Evolutionary conservation across 2,888 invertebrate species (phyloP).

Genomic region (Lithophane semibrunnea): DNA sequence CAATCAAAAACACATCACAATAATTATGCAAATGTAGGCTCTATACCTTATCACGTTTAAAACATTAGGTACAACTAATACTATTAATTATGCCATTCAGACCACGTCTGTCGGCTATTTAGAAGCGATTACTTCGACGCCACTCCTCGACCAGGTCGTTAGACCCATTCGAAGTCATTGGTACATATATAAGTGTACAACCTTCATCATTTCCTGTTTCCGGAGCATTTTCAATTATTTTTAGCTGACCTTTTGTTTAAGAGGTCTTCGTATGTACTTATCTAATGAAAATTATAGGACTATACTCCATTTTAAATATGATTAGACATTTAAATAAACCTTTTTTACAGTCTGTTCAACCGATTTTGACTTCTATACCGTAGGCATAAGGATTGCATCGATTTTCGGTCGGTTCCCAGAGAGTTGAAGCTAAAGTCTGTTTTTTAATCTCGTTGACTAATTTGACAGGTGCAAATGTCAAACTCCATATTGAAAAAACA

Average conservation of each 20-base stretch:
- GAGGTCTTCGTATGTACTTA: constrained; percentile 13
- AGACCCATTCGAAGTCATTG: constrained; percentile 48
- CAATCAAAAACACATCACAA: too few species aligned
- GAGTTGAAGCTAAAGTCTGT: too few species aligned
- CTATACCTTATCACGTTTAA: constrained; percentile 22
- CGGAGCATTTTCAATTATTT: constrained; percentile 44
- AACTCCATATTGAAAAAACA: too few species aligned
- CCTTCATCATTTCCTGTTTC: constrained; percentile 54
- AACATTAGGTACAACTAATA: constrained; percentile 20
- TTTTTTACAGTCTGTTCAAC: too few species aligned
- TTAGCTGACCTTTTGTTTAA: constrained; percentile 40
- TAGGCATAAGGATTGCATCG: too few species aligned
- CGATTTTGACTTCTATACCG: too few species aligned
- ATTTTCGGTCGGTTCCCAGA: too few species aligned
- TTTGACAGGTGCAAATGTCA: too few species aligned
- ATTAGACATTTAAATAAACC: too few species aligned
- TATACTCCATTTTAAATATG: too few species aligned
- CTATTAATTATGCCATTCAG: constrained; percentile 51
- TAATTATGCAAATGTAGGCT: too few species aligned
- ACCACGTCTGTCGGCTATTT: constrained; percentile 51
- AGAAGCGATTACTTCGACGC: constrained; percentile 55
- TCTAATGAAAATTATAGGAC: neutral
- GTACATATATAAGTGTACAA: constrained; percentile 29
- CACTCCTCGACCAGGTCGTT: constrained; percentile 48
- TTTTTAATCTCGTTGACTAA: too few species aligned